Evolutionary conservation across 2,113 vertebrate genomes (phyloP).

Genomic region (Euleptes europaea): DNA sequence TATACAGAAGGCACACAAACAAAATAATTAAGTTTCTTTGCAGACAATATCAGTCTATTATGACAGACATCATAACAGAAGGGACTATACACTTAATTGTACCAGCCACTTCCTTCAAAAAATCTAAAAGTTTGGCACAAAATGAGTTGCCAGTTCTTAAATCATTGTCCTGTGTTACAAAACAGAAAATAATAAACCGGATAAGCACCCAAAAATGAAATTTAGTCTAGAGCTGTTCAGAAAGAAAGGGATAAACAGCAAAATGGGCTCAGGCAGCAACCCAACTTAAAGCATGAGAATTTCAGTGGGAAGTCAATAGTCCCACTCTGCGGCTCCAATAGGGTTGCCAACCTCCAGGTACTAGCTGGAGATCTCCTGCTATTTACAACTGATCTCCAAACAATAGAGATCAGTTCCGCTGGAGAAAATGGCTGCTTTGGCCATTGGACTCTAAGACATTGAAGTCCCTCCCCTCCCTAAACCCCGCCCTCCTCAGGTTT

Average conservation of each 20-base stretch:
- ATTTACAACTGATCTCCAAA: too few species aligned
- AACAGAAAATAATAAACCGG: slow-evolving; percentile 37
- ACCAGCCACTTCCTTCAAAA: slow-evolving; percentile 61
- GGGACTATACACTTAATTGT: slow-evolving; percentile 54
- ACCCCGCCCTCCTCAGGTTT: too few species aligned
- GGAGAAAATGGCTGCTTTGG: too few species aligned
- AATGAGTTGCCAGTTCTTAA: slow-evolving; percentile 8
- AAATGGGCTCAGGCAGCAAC: background rate
- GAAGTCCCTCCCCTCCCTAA: too few species aligned
- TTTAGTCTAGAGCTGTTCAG: slow-evolving; percentile 31
- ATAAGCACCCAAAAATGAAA: slow-evolving; percentile 34
- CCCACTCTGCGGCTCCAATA: too few species aligned
- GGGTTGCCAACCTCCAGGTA: too few species aligned
- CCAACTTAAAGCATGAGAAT: background rate
- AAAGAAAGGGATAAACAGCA: slow-evolving; percentile 50
- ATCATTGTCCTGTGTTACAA: slow-evolving; percentile 31
- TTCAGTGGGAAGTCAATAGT: too few species aligned
- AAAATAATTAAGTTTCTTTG: slow-evolving; percentile 62
- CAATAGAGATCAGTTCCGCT: too few species aligned
- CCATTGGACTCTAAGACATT: too few species aligned
- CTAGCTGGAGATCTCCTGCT: too few species aligned
- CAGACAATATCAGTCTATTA: slow-evolving; percentile 54
- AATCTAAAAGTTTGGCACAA: slow-evolving; percentile 54
- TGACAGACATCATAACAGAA: slow-evolving; percentile 53
- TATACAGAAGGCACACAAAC: slow-evolving; percentile 49